These are phyloP conservation scores for Otus sunia DNA, from an alignment of 2,113 vertebrate genomes.

Conservation along the genomic window DNA sequence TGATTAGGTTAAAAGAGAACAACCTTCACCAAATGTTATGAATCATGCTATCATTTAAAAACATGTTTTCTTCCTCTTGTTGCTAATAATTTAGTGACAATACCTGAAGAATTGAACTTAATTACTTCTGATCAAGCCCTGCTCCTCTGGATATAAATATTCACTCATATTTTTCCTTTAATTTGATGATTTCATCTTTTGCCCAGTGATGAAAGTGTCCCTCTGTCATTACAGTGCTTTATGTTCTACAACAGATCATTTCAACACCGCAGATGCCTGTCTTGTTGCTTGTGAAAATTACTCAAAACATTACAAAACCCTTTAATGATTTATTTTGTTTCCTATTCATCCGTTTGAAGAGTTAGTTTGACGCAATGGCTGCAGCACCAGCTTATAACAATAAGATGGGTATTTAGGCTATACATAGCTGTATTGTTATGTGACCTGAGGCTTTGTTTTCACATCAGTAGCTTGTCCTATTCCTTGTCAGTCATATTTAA, in stretches of 20 bases:
- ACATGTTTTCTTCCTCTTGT: background rate
- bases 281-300: background rate
- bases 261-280: background rate
- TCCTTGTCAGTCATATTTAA: conserved; percentile 5
- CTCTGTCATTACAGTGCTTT: background rate
- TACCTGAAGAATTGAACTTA: conserved; percentile 15
- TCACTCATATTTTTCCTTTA: background rate
- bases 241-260: background rate
- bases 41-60: background rate
- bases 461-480: background rate
- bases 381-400: background rate
- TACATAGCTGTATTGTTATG: background rate
- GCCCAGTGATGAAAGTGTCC: background rate
- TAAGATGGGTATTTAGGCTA: background rate
- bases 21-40: conserved; percentile 52
- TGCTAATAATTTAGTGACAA: background rate
- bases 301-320: background rate
- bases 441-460: background rate
- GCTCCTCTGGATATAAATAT: background rate
- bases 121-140: background rate
- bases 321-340: background rate
- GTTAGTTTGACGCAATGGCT: background rate
- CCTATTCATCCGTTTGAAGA: background rate
- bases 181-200: background rate
- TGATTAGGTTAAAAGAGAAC: conserved; percentile 50